Base-by-base conservation (phyloP, 2,888 invertebrate genomes). In the Apamea crenata region DNA sequence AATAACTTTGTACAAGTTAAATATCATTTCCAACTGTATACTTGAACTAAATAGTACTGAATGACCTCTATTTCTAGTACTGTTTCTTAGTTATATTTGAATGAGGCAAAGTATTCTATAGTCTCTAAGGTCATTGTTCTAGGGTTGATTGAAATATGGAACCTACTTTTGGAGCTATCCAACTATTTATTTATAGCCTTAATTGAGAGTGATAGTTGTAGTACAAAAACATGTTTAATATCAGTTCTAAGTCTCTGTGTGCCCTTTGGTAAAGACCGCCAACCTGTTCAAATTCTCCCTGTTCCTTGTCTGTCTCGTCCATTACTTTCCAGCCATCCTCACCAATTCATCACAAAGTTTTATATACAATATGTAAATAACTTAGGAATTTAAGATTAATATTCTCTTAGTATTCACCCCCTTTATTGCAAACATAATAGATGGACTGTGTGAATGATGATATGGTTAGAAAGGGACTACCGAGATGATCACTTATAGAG, bases 1-100 rank as follows among this genome's bases (percentile, higher is more conserved):
- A 73, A 73, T 44, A 44, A 36, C 36, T 36, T 36, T 36, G 36
- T 75, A 12, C 12, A 29, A 53, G 40, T 56, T 29, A 70, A 74
- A 44, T 32, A 25, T 32, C 18, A 50, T 14, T 21, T 18, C 16
- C 32, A 29, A 14, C 36, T 25, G 18, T 59, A 44, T 47, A 53
- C 18, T 36, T n/a, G 6, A 77, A 50, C n/a, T 50, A 74, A 29
- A 50, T 40, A 32, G n/a, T 16, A n/a, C 10, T 32, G 36, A 74
- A 69, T 32, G 6, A 47, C 47, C 47, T 73, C 21, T 47, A 44
- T 68, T 29, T 18, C 8, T 29, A 16, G n/a, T 40, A 40, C n/a
- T 18, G n/a, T 68, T n/a, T 40, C 18, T 5, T 68, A 68, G 18
- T 68, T 69, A 44, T 47, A 47, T 29, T 47, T 47, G 47, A 69